These are phyloP conservation scores for Muscicapa comitata DNA, from an alignment of 2,797 vertebrate genomes.

Conservation along the genomic window DNA sequence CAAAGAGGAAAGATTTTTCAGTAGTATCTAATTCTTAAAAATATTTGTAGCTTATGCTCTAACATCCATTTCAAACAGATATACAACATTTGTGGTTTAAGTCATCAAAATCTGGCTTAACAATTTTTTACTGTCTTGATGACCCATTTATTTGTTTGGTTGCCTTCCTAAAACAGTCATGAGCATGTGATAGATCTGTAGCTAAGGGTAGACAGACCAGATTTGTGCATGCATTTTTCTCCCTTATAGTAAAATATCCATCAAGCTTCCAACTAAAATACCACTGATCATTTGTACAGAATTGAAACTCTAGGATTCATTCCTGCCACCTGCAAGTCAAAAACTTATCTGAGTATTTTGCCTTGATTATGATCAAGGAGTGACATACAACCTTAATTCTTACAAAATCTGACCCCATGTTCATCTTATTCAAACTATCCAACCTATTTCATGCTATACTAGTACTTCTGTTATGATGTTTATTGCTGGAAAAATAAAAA, in stretches of 20 bases:
- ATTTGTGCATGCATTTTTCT: neutral
- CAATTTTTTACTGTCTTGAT: neutral
- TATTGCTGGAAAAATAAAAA: neutral
- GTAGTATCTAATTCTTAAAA: neutral
- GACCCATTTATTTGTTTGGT: neutral
- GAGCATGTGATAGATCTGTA: neutral
- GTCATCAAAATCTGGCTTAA: neutral
- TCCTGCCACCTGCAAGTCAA: neutral
- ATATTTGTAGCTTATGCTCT: neutral
- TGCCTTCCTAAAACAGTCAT: neutral
- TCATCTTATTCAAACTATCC: neutral
- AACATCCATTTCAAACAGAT: neutral
- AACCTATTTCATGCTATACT: neutral
- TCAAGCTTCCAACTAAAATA: neutral
- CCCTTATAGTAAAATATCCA: neutral
- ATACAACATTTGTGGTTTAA: neutral
- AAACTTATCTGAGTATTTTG: neutral
- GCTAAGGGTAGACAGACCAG: neutral
- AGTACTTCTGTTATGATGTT: neutral
- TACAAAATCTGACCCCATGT: neutral
- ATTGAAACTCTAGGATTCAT: neutral
- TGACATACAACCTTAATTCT: neutral
- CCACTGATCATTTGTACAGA: neutral
- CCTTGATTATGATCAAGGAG: neutral
- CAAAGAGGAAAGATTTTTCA: rapidly evolving